Evolutionary conservation across 1,140 invertebrate species (phyloP).

Genomic region (Tetragonula clypearis): DNA sequence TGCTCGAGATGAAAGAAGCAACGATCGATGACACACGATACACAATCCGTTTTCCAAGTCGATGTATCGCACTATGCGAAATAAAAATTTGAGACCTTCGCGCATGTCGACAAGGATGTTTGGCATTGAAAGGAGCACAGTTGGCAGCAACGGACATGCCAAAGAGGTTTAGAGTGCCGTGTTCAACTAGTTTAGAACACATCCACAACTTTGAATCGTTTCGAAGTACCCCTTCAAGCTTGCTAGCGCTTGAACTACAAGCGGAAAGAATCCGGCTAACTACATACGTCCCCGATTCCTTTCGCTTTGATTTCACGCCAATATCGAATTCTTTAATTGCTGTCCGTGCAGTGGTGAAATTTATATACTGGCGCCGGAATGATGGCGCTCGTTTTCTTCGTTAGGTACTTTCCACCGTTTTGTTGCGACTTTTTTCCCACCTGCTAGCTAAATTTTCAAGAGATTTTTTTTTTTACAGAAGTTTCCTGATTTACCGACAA

Average conservation of each 20-base stretch:
- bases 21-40: background rate
- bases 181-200: slow-evolving; percentile 22
- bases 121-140: slow-evolving; percentile 4
- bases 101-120: background rate
- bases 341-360: too few species aligned
- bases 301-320: background rate
- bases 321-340: background rate
- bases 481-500: too few species aligned
- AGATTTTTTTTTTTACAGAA: too few species aligned
- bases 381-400: too few species aligned
- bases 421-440: too few species aligned
- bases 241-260: background rate
- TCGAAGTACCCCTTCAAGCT: background rate
- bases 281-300: background rate
- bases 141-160: slow-evolving; percentile 1
- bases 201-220: slow-evolving; percentile 1
- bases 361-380: too few species aligned
- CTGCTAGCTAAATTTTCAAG: too few species aligned
- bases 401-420: too few species aligned
- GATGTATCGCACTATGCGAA: background rate
- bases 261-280: slow-evolving; percentile 12
- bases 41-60: background rate
- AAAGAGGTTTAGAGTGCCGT: background rate
- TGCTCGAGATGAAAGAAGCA: background rate
- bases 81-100: background rate